phyloP scores from a whole-genome alignment of 2,113 vertebrate species.

The Poicephalus meyeri region DNA sequence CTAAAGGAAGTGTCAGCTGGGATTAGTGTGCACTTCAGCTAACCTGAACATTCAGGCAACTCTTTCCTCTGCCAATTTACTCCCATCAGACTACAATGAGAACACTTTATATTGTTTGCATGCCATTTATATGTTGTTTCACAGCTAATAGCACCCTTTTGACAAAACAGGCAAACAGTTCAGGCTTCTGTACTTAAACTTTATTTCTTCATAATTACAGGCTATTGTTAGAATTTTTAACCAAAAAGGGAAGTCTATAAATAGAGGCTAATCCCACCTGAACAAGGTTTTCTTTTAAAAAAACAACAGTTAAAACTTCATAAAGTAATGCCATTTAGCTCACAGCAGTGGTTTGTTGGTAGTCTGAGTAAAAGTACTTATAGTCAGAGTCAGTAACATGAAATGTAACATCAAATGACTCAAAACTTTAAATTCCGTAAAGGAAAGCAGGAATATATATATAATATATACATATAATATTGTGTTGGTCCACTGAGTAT shows the following conservation, averaged over 20 bases:
- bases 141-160: not conserved
- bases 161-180: not conserved
- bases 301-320: slow-evolving; percentile 79
- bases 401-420: slow-evolving; percentile 72
- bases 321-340: slow-evolving; percentile 69
- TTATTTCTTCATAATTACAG: slow-evolving; percentile 88
- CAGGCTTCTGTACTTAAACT: slow-evolving; percentile 72
- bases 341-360: slow-evolving; percentile 76
- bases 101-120: not conserved
- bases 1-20: not conserved
- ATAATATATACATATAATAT: slow-evolving; percentile 80
- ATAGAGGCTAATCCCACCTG: slow-evolving; percentile 71
- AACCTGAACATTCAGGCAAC: not conserved
- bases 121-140: not conserved
- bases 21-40: not conserved
- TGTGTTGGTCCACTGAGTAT: slow-evolving; percentile 80
- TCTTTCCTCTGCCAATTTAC: not conserved
- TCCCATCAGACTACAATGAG: not conserved
- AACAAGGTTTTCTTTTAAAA: slow-evolving; percentile 12
- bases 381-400: slow-evolving; percentile 69
- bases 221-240: slow-evolving; percentile 85
- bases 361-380: slow-evolving; percentile 65
- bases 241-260: slow-evolving; percentile 78
- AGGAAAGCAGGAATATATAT: slow-evolving; percentile 73
- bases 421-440: slow-evolving; percentile 70